Evolutionary conservation across 2,888 invertebrate species (phyloP).

Genomic region (Scrobipalpa costella): DNA sequence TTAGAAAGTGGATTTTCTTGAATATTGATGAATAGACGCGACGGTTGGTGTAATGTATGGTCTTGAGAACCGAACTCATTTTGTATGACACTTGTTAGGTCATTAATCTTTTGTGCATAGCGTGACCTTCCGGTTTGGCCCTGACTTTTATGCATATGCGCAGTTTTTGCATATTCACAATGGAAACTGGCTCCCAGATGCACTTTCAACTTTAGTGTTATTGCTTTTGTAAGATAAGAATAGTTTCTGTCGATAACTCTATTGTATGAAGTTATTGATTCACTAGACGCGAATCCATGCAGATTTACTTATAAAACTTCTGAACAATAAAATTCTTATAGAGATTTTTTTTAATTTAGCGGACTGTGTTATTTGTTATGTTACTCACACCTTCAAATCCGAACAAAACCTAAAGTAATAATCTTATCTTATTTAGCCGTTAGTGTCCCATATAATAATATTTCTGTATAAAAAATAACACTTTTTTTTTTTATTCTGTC

Average conservation of each 20-base stretch:
- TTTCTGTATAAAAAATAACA: background rate
- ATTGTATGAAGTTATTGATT: background rate
- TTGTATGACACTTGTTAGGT: slow-evolving; percentile 58
- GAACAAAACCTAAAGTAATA: no score
- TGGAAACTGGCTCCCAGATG: slow-evolving; percentile 12
- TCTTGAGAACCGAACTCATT: slow-evolving; percentile 61
- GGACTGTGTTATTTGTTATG: background rate
- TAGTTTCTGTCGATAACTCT: slow-evolving; percentile 2
- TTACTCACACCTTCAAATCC: no score
- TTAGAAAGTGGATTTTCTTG: slow-evolving; percentile 75
- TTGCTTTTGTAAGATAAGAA: slow-evolving; percentile 1
- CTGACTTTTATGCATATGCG: slow-evolving; percentile 15
- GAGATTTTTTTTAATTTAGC: background rate
- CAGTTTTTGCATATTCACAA: slow-evolving; percentile 19
- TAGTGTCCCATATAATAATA: no score
- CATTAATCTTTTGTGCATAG: slow-evolving; percentile 60
- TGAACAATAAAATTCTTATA: background rate
- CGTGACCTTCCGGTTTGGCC: slow-evolving; percentile 52
- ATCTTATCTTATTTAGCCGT: no score
- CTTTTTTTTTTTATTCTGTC: no score
- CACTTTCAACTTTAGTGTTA: slow-evolving; percentile 7
- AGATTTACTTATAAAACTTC: no score
- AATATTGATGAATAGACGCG: slow-evolving; percentile 67
- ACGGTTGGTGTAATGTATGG: slow-evolving; percentile 36
- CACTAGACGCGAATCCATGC: background rate